Evolutionary conservation across 1,140 invertebrate genomes (phyloP).

Genomic region (Marisa cornuarietis): DNA sequence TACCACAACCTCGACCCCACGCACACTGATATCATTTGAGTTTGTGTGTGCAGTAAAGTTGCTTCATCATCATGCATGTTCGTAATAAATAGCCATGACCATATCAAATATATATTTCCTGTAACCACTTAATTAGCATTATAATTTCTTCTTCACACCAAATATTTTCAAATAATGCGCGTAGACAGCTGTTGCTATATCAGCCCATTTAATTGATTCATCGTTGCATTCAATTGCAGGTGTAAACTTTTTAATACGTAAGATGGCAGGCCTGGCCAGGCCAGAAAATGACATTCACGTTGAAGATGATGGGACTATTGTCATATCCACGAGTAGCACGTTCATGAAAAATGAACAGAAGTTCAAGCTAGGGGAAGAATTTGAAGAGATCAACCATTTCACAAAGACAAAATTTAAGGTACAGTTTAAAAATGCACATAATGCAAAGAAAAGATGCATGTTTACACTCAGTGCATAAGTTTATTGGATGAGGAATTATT

Average conservation of each 20-base stretch:
- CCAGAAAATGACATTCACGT: slow-evolving; percentile 37
- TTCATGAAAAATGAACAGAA: slow-evolving; percentile 38
- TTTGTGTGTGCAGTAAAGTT: neutral
- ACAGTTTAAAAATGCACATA: neutral
- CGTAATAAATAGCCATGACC: neutral
- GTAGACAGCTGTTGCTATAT: neutral
- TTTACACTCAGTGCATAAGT: neutral
- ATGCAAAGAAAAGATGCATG: neutral
- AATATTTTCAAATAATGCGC: neutral
- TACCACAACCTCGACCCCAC: neutral
- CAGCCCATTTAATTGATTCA: neutral
- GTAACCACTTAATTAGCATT: neutral
- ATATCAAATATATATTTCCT: neutral
- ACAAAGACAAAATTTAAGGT: slow-evolving; percentile 18
- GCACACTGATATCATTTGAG: neutral
- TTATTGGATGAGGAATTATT: neutral
- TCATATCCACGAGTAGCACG: slow-evolving; percentile 34
- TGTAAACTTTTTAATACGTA: slow-evolving; percentile 39
- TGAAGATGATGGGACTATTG: slow-evolving; percentile 32
- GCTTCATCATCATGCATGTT: neutral
- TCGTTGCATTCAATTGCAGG: slow-evolving; percentile 21
- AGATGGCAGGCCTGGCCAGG: slow-evolving; percentile 38
- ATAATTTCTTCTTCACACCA: neutral
- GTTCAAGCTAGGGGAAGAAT: slow-evolving; percentile 36
- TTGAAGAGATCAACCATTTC: slow-evolving; percentile 25